These are phyloP conservation scores for Aulostomus chinensis DNA, from an alignment of 2,797 vertebrate genomes.

Conservation along the genomic window DNA sequence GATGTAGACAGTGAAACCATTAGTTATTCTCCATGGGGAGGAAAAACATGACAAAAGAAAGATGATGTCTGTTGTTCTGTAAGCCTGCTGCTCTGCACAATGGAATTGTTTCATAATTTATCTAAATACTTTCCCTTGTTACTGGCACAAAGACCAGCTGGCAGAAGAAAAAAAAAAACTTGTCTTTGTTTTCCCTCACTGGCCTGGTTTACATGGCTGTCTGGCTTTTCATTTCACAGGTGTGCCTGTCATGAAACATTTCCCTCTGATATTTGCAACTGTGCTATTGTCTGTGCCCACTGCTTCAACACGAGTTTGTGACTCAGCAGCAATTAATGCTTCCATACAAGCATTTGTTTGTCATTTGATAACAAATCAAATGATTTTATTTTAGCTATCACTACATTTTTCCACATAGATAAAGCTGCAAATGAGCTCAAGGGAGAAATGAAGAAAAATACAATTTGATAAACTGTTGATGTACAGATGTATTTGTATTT, in stretches of 20 bases:
- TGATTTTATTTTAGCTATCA: no score
- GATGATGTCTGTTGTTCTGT: background rate
- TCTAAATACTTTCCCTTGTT: constrained; percentile 20
- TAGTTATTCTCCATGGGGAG: no score
- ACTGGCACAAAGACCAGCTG: constrained; percentile 31
- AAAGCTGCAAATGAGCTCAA: no score
- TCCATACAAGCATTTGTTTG: background rate
- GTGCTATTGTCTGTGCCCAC: constrained; percentile 43
- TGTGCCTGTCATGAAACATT: constrained; percentile 34
- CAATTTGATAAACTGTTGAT: no score
- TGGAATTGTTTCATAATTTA: constrained; percentile 40
- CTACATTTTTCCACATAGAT: no score
- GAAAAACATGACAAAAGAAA: no score
- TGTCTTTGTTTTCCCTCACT: constrained; percentile 47
- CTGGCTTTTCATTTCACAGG: constrained; percentile 48
- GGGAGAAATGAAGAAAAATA: no score
- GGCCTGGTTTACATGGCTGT: constrained; percentile 24
- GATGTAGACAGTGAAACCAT: constrained; percentile 14
- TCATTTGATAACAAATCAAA: no score
- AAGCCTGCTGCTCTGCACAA: constrained; percentile 12
- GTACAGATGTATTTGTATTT: no score
- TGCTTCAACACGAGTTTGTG: constrained; percentile 35
- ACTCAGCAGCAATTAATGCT: constrained; percentile 46
- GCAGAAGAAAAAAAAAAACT: constrained; percentile 28
- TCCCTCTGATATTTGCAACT: constrained; percentile 32